Base-by-base conservation (phyloP, 2,888 invertebrate species). In the Keiferia lycopersicella region DNA sequence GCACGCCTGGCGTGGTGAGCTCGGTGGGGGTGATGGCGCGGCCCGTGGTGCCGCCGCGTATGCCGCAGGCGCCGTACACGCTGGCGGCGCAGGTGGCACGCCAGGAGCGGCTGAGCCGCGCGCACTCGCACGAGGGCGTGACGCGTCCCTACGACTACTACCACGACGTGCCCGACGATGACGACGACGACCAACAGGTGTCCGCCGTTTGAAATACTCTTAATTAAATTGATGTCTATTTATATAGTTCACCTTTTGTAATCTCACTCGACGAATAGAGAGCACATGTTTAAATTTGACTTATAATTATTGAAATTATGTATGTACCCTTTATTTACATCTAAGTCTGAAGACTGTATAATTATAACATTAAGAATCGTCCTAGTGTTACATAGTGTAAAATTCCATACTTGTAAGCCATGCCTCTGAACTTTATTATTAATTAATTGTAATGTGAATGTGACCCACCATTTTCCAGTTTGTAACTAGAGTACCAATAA, bases 1-100 rank as follows among this genome's bases (percentile, higher is more conserved):
- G 96, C 96, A 50, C 88, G 90, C 69, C 90, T 91, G 68, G 93
- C 95, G 81, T 95, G 96, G 78, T 96, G 95, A 64, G 96, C 96
- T 61, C 95, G 96, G 63, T 7, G 8, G 51, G 51, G 16, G 51
- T 11, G 12, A 22, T 12, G 26, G 82, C 80, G 65, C 93, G 96
- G 69, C 96, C 96, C 71, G 96, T 96, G 64, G 96, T 96, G 50
- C 89, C 91, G 69, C 91, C 91, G 68, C 86, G 90, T 67, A 93
- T 95, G 81, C 95, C 96, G 78, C 96, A 95, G 64, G 96, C 96
- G 61, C 95, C 96, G 62, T 97, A 97, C 92, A 95, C 95, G 79
- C 94, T 96, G 71, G 97, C 97, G 61, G 96, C 97, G 63, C 96
- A 97, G 82, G 96, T 97, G 94, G 96, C 96, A 74, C 94, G 96